These are phyloP conservation scores for Willowsia nigromaculata DNA, from an alignment of 2,888 invertebrate species.

Conservation along the genomic window DNA sequence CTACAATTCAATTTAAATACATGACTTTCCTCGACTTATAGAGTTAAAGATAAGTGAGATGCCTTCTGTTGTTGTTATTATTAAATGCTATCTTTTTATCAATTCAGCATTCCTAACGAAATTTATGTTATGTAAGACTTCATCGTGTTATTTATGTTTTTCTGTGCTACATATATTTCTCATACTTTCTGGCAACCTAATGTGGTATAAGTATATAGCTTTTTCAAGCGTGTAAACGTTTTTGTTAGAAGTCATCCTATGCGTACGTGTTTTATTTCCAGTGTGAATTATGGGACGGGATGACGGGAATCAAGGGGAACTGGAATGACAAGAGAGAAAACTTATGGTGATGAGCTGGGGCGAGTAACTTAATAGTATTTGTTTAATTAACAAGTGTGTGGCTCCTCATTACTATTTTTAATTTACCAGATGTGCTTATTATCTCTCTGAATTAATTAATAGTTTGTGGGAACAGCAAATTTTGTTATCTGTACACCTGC, in stretches of 20 bases:
- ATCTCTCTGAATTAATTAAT: not conserved
- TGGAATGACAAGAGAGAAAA: not conserved
- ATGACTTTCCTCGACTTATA: not conserved
- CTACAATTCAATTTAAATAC: not conserved
- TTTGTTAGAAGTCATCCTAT: not conserved
- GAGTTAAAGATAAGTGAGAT: not conserved
- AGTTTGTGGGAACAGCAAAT: not conserved
- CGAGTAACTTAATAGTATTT: not conserved
- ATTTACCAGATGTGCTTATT: not conserved
- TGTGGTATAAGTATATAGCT: not conserved
- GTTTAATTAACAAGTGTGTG: not conserved
- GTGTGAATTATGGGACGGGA: not conserved
- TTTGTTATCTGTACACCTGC: not conserved
- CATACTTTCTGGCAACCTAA: constrained; percentile 5
- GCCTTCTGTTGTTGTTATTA: not conserved
- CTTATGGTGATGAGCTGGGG: not conserved
- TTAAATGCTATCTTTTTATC: not conserved
- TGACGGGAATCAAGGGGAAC: too few relatives aligned
- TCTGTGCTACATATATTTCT: not conserved
- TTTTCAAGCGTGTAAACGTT: constrained; percentile 17
- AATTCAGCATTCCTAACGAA: not conserved
- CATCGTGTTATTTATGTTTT: not conserved
- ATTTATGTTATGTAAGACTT: not conserved
- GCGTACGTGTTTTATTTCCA: not conserved
- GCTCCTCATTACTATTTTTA: not conserved